A percentile compares a stretch with the other conserved stretches of the same genome.
These are phyloP conservation scores for Lamellibrachia luymesi DNA, from an alignment of 1,140 invertebrate species.

Conservation along the genomic window DNA sequence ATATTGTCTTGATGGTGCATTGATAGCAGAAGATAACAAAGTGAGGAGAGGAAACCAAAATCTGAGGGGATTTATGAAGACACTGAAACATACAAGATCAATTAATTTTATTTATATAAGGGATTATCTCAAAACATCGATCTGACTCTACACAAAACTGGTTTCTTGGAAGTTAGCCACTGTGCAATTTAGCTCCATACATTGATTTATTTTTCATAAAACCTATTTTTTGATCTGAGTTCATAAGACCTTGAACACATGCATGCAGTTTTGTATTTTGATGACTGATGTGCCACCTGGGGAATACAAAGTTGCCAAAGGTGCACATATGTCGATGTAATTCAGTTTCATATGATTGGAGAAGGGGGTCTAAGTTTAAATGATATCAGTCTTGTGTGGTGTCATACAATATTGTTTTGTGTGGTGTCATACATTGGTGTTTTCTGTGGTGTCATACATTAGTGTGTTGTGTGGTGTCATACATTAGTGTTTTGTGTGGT, in stretches of 20 bases:
- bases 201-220: neutral
- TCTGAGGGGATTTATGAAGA: neutral
- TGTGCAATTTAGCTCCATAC: neutral
- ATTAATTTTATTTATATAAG: neutral
- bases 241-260: neutral
- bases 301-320: too few relatives aligned
- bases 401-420: too few relatives aligned
- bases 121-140: neutral
- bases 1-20: neutral
- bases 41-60: neutral
- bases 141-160: neutral
- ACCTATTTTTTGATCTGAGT: neutral
- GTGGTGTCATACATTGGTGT: too few relatives aligned
- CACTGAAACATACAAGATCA: neutral
- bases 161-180: neutral
- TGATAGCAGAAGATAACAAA: neutral
- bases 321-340: too few relatives aligned
- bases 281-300: too few relatives aligned
- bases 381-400: too few relatives aligned
- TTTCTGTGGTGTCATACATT: too few relatives aligned
- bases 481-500: too few relatives aligned
- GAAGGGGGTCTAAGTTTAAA: too few relatives aligned
- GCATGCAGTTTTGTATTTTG: neutral
- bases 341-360: too few relatives aligned
- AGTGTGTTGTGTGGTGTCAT: too few relatives aligned